These are phyloP conservation scores for Copsychus sechellarum DNA, from an alignment of 2,113 vertebrate genomes.

Conservation along the genomic window DNA sequence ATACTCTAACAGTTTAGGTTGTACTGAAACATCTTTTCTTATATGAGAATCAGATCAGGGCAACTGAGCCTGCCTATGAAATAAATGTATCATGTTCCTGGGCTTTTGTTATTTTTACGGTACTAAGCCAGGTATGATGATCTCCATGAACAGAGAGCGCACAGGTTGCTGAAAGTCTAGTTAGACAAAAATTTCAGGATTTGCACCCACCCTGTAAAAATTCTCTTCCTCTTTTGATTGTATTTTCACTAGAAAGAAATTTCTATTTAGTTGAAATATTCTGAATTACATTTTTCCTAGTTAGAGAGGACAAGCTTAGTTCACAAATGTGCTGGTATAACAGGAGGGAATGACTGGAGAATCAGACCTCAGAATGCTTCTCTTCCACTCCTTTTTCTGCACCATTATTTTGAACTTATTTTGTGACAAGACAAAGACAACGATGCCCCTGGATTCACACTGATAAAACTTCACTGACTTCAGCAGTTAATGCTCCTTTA, in stretches of 20 bases:
- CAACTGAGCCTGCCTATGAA: background rate
- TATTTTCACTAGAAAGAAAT: background rate
- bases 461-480: background rate
- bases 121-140: background rate
- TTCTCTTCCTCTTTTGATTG: background rate
- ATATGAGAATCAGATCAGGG: background rate
- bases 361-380: background rate
- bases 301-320: background rate
- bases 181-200: background rate
- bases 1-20: background rate
- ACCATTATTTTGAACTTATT: background rate
- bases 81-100: background rate
- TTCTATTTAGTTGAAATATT: background rate
- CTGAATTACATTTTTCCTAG: background rate
- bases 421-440: background rate
- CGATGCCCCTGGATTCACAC: background rate
- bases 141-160: accelerated
- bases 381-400: background rate
- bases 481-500: background rate
- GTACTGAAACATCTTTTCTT: background rate
- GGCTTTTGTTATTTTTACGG: background rate
- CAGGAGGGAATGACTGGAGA: background rate
- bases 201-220: background rate
- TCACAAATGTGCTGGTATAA: background rate
- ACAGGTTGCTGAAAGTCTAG: background rate